Evolutionary conservation across 2,888 invertebrate genomes (phyloP).

Genomic region (Drosophila peninsularis): DNA sequence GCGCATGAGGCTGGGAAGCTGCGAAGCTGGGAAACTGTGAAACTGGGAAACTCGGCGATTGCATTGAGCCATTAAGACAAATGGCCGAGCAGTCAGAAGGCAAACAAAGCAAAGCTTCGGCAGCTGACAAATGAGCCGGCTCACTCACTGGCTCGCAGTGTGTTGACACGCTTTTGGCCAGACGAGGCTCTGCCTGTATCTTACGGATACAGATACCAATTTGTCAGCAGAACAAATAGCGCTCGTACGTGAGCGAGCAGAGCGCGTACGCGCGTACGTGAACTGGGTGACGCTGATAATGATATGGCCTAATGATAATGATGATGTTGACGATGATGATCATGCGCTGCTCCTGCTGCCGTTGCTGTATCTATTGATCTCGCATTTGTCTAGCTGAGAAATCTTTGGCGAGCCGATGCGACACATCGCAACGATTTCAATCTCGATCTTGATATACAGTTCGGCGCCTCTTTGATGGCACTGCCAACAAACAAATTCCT

Average conservation of each 20-base stretch:
- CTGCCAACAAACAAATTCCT: slow-evolving; percentile 69
- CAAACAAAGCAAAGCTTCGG: slow-evolving; percentile 61
- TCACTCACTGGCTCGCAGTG: slow-evolving; percentile 62
- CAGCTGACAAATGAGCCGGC: slow-evolving; percentile 72
- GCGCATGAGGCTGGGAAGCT: not conserved
- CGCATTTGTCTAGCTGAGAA: slow-evolving; percentile 56
- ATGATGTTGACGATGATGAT: slow-evolving; percentile 30
- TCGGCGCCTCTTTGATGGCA: slow-evolving; percentile 79
- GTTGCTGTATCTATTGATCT: slow-evolving; percentile 45
- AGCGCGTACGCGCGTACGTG: slow-evolving; percentile 70
- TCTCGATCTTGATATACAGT: slow-evolving; percentile 81
- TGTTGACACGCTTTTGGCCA: slow-evolving; percentile 75
- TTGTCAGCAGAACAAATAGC: slow-evolving; percentile 76
- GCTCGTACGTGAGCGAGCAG: slow-evolving; percentile 68
- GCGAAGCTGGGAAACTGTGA: slow-evolving; percentile 38
- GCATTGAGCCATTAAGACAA: slow-evolving; percentile 79
- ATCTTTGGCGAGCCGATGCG: slow-evolving; percentile 51
- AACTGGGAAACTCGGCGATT: slow-evolving; percentile 38
- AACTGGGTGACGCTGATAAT: slow-evolving; percentile 69
- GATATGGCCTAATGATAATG: slow-evolving; percentile 19
- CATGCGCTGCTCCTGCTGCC: slow-evolving; percentile 18
- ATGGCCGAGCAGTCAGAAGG: slow-evolving; percentile 57
- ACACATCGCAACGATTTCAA: slow-evolving; percentile 70
- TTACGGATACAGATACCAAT: slow-evolving; percentile 67
- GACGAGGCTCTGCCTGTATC: slow-evolving; percentile 6